A percentile compares a stretch with the other conserved stretches of the same genome.
Conservation (phyloP, 2,113 vertebrate genomes). For the Lates calcarifer region DNA sequence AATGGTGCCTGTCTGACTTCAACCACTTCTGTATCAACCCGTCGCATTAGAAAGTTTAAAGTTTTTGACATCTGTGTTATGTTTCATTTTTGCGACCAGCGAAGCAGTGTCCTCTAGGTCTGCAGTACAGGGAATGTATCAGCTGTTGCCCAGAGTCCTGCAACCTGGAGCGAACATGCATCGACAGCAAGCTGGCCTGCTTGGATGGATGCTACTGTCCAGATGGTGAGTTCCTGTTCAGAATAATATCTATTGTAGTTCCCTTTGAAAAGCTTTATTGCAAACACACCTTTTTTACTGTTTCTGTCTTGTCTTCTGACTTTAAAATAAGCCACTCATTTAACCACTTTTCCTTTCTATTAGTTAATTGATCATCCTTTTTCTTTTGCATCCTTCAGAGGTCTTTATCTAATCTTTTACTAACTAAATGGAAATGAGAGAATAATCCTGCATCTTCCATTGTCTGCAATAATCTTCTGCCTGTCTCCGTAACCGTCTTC, state of each 20-base stretch:
- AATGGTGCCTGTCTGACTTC: background rate
- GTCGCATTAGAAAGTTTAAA: too few species aligned
- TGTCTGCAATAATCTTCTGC: too few species aligned
- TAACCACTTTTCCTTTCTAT: too few species aligned
- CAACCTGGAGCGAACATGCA: constrained; percentile 86
- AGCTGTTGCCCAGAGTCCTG: constrained; percentile 93
- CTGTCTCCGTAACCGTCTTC: background rate
- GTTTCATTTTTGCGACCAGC: constrained; percentile 72
- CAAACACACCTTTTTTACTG: background rate
- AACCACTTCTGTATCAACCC: too few species aligned
- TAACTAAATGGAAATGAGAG: background rate
- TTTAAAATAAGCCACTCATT: too few species aligned
- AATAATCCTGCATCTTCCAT: background rate
- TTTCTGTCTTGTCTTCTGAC: background rate
- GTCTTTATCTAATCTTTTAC: background rate
- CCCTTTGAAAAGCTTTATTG: background rate
- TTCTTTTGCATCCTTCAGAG: background rate
- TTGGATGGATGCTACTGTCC: constrained; percentile 97
- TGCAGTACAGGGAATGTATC: constrained; percentile 92
- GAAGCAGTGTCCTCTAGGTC: constrained; percentile 84
- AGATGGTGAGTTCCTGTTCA: constrained; percentile 79
- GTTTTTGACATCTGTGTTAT: background rate
- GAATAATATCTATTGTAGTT: rapidly evolving
- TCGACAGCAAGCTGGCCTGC: constrained; percentile 94
- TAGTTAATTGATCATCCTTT: background rate